Evolutionary conservation across 2,888 invertebrate species (phyloP).

Genomic region (Cosmia trapezina): DNA sequence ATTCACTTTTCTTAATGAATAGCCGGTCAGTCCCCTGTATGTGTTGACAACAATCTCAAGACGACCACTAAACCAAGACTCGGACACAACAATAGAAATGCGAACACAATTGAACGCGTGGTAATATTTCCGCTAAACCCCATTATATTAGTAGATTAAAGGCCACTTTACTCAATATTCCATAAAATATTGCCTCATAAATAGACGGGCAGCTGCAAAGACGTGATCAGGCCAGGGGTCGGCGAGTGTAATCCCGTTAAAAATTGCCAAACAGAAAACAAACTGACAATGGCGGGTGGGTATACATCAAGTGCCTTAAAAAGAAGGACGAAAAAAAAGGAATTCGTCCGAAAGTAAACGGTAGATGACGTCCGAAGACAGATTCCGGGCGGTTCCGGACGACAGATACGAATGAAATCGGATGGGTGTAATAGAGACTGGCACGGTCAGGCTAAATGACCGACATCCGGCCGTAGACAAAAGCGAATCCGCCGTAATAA

Average conservation of each 20-base stretch:
- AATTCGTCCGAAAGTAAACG: conserved; percentile 78
- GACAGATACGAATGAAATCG: conserved; percentile 90
- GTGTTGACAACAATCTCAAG: conserved; percentile 73
- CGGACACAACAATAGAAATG: conserved; percentile 80
- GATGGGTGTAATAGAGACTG: conserved; percentile 87
- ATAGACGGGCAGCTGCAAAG: conserved; percentile 85
- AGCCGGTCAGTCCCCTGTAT: conserved; percentile 50
- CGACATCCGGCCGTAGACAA: conserved; percentile 88
- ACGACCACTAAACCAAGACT: conserved; percentile 73
- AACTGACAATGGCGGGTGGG: conserved; percentile 83
- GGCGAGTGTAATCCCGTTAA: conserved; percentile 87
- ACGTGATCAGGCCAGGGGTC: conserved; percentile 85
- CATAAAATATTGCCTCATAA: conserved; percentile 90
- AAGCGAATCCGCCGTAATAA: conserved; percentile 90
- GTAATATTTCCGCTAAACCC: conserved; percentile 79
- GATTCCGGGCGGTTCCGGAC: conserved; percentile 80
- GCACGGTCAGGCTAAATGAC: conserved; percentile 88
- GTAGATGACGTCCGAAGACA: conserved; percentile 85
- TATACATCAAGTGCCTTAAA: conserved; percentile 87
- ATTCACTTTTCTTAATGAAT: conserved; percentile 43
- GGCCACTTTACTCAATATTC: conserved; percentile 90
- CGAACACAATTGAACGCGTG: conserved; percentile 82
- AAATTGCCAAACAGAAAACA: conserved; percentile 90
- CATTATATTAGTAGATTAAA: conserved; percentile 90
- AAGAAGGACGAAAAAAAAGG: conserved; percentile 76